A percentile compares a stretch with the other conserved stretches of the same genome.
phyloP scores from a whole-genome alignment of 1,140 invertebrate species.

The Carcinoscorpius rotundicauda region DNA sequence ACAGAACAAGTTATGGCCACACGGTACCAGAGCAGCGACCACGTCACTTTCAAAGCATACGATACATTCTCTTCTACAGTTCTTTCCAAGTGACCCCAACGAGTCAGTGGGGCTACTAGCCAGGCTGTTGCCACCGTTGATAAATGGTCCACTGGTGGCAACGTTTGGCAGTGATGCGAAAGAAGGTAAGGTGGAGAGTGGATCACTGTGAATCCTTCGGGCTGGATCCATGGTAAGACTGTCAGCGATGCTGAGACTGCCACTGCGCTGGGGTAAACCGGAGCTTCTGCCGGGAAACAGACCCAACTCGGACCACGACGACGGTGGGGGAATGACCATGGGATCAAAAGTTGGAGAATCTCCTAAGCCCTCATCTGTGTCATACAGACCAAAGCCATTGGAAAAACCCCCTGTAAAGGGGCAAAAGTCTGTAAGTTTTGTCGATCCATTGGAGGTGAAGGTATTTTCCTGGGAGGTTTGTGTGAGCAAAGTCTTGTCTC shows the following conservation, averaged over 20 bases:
- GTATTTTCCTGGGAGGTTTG: conserved; percentile 21
- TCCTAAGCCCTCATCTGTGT: conserved; percentile 38
- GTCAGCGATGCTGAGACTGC: conserved; percentile 20
- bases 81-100: conserved; percentile 28
- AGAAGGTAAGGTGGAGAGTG: conserved; percentile 25
- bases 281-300: conserved; percentile 8
- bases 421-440: conserved; percentile 26
- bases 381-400: conserved; percentile 31
- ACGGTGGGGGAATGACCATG: conserved; percentile 25
- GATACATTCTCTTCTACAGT: conserved; percentile 54
- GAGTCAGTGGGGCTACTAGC: conserved; percentile 54
- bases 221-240: conserved; percentile 29
- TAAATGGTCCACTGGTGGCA: conserved; percentile 5
- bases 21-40: conserved; percentile 76
- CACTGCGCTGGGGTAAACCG: conserved; percentile 19
- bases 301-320: conserved; percentile 30
- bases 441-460: conserved; percentile 7
- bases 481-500: conserved; percentile 28
- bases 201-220: conserved; percentile 34
- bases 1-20: conserved; percentile 89
- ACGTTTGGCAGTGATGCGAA: conserved; percentile 20
- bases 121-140: conserved; percentile 12
- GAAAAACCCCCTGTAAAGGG: conserved; percentile 16
- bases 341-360: conserved; percentile 38
- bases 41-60: conserved; percentile 77